phyloP scores from a whole-genome alignment of 2,113 vertebrate genomes.

The Perccottus glenii region DNA sequence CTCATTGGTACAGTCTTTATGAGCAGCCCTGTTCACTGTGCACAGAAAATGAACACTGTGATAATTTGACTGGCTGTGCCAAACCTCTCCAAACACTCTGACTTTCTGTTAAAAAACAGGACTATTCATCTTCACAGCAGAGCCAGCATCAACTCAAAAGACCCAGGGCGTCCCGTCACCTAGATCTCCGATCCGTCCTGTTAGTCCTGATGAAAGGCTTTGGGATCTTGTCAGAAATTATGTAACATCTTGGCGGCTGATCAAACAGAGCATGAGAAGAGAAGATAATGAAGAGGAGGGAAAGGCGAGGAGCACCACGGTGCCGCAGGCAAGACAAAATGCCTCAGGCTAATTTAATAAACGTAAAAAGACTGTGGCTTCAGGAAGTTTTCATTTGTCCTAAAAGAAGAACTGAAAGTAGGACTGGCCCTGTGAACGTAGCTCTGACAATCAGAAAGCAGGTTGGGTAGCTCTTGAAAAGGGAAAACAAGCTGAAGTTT shows the following conservation, averaged over 20 bases:
- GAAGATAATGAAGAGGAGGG: constrained; percentile 38
- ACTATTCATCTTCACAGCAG: neutral
- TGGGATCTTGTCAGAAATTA: constrained; percentile 43
- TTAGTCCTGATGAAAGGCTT: constrained; percentile 30
- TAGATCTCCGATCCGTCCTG: constrained; percentile 28
- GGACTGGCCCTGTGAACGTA: constrained; percentile 54
- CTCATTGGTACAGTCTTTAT: constrained; percentile 2
- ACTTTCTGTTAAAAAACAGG: too few relatives aligned
- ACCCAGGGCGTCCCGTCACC: constrained; percentile 32
- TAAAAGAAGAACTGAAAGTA: constrained; percentile 58
- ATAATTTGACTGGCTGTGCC: too few relatives aligned
- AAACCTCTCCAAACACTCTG: too few relatives aligned
- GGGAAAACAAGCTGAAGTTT: constrained; percentile 41
- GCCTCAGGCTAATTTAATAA: constrained; percentile 68
- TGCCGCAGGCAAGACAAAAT: constrained; percentile 63
- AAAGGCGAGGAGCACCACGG: constrained; percentile 47
- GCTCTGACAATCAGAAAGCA: neutral
- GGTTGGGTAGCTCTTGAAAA: neutral
- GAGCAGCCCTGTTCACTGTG: too few relatives aligned
- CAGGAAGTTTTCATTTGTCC: constrained; percentile 63
- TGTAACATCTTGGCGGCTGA: constrained; percentile 46
- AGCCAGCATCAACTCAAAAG: constrained; percentile 21
- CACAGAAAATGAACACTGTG: too few relatives aligned
- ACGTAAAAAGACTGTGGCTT: constrained; percentile 52
- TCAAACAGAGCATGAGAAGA: constrained; percentile 46